Percentiles rank a stretch among this genome's conserved stretches.
Evolutionary conservation across 2,888 invertebrate species (phyloP).

Genomic region (Cancer borealis): DNA sequence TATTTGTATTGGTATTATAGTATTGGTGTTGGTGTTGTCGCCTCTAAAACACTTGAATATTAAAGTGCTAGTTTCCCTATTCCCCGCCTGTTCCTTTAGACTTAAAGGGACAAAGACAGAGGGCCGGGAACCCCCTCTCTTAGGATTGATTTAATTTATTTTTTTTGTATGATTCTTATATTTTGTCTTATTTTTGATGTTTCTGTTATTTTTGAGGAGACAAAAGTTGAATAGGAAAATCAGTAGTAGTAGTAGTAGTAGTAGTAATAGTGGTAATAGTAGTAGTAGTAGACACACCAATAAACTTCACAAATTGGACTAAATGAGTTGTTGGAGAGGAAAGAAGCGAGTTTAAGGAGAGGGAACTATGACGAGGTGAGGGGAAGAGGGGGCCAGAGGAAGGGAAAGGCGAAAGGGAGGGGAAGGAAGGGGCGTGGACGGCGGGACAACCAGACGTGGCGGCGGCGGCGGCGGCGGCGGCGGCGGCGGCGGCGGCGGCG

Average conservation of each 20-base stretch:
- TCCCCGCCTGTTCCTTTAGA: no score
- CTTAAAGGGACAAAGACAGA: no score
- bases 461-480: conserved; percentile 29
- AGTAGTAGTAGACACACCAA: background rate
- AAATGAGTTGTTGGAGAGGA: background rate
- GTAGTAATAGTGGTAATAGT: background rate
- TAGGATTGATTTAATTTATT: background rate
- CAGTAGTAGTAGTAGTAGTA: background rate
- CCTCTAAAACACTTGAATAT: no score
- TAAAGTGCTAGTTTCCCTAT: no score
- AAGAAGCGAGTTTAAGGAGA: background rate
- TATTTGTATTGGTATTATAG: no score
- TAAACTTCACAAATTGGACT: background rate
- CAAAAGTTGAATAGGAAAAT: background rate
- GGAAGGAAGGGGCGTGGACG: conserved; percentile 36
- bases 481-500: conserved; percentile 23
- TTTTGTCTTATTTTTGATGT: background rate
- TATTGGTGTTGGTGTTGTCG: no score
- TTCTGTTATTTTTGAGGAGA: background rate
- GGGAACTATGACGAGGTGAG: conserved; percentile 21
- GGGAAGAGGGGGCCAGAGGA: background rate
- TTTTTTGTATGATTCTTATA: background rate
- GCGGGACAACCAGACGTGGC: conserved; percentile 21
- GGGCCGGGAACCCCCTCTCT: no score
- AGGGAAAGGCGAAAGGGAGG: conserved; percentile 29